A percentile compares a stretch with the other conserved stretches of the same genome.
phyloP scores from a whole-genome alignment of 2,888 invertebrate species.

The Brenthis ino region DNA sequence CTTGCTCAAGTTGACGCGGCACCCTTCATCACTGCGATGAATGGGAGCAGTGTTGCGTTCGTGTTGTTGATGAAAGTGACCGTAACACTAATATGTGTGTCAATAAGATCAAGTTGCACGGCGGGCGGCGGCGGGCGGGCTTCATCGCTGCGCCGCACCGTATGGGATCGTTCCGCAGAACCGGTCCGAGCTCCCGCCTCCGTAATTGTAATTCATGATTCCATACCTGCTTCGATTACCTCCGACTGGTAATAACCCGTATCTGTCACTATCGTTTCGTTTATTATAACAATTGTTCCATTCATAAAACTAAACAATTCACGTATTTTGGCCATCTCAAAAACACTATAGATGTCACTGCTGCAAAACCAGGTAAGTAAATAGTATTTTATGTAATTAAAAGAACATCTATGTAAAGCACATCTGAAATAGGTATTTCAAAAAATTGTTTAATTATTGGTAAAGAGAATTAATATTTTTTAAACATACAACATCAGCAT shows the following conservation, averaged over 20 bases:
- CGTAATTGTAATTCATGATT: conserved; percentile 13
- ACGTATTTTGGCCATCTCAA: too few relatives aligned
- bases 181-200: conserved; percentile 13
- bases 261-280: conserved; percentile 9
- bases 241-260: conserved; percentile 17
- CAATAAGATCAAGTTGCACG: conserved; percentile 25
- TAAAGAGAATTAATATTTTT: too few relatives aligned
- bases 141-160: neutral
- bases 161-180: conserved; percentile 6
- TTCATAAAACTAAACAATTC: neutral
- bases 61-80: conserved; percentile 28
- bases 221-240: conserved; percentile 23
- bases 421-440: too few relatives aligned
- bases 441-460: too few relatives aligned
- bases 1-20: neutral
- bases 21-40: neutral
- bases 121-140: neutral
- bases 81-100: conserved; percentile 31
- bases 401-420: too few relatives aligned
- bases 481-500: too few relatives aligned
- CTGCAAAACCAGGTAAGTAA: too few relatives aligned
- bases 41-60: conserved; percentile 8
- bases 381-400: too few relatives aligned
- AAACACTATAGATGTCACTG: too few relatives aligned
- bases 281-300: conserved; percentile 1